Conservation (phyloP, 2,113 vertebrate genomes). For the Oxygymnocypris stewartii region DNA sequence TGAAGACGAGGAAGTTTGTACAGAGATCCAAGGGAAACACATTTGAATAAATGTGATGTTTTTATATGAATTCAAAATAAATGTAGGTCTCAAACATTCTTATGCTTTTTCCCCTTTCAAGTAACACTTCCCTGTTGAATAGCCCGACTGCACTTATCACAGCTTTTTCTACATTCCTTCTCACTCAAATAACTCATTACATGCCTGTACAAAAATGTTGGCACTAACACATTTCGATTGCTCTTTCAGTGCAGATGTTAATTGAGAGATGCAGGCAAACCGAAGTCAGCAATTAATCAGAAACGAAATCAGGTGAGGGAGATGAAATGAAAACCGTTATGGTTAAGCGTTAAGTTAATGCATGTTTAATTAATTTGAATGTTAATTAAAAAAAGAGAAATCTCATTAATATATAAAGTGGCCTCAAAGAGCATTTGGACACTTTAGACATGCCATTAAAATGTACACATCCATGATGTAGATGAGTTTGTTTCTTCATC, state of each 20-base stretch:
- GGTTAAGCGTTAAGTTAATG: not conserved
- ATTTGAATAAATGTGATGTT: constrained; percentile 65
- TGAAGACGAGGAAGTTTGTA: constrained; percentile 70
- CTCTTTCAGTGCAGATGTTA: not conserved
- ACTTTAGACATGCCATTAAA: not conserved
- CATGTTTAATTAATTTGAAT: not conserved
- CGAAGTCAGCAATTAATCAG: not conserved
- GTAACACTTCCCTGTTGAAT: not conserved
- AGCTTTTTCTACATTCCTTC: not conserved
- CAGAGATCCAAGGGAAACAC: constrained; percentile 67
- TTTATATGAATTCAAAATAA: constrained; percentile 59
- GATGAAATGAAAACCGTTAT: not conserved
- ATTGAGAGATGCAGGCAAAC: constrained; percentile 12
- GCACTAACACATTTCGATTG: not conserved
- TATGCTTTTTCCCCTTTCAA: not conserved
- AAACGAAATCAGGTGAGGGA: not conserved
- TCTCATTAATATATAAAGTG: not conserved
- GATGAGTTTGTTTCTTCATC: not conserved
- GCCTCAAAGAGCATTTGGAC: not conserved
- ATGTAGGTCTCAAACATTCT: constrained; percentile 8
- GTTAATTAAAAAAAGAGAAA: not conserved
- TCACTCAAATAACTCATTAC: constrained; percentile 1
- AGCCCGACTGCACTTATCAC: not conserved
- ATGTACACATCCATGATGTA: not conserved
- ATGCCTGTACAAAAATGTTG: not conserved